Evolutionary conservation across 2,797 vertebrate species (phyloP), one percentile per base, ranked within the genome.

Genomic region (Silurus lanzhouensis): DNA sequence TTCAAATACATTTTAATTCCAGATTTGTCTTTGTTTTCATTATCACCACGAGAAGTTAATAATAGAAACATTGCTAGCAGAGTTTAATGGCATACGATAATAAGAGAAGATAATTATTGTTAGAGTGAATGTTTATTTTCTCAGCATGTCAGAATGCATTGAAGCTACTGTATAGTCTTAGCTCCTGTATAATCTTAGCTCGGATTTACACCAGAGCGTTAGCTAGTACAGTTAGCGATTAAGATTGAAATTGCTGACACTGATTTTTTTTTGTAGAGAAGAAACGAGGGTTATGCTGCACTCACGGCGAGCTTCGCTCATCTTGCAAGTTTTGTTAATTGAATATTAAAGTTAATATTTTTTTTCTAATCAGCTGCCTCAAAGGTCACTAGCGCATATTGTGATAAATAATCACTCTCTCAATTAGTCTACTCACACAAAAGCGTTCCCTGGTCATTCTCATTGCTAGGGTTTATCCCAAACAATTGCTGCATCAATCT

Each of bases 381-480:
- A 31, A 58, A 58, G 1, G 20, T 31, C 31, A 8, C 17, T 58
- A 58, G 27, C 27, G 17, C 25, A 58, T 15, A 55, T 14, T 19
- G 31, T 7, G 15, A 58, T 57, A 31, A 58, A 77, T 77, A 75
- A 75, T 75, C n/a, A 27, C 48, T 52, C 10, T 52, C 48, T 19
- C 52, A 76, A 77, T 27, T 25, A 71, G 2, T 46, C 72, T 75
- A 52, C 71, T 52, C 22, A 74, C n/a, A 76, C n/a, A 76, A 25
- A 4, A 76, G 52, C n/a, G 6, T 75, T 25, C 1, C 52, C 52
- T 57, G 3, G 55, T 25, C 1, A 52, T 75, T 76, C 55, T 27
- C 72, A 46, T 25, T 57, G 52, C 15, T 12, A 58, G 17, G 27
- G 38, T 10, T 61, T 78, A 3, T 61, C 19, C 19, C 57, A 20